phyloP scores from a whole-genome alignment of 2,797 vertebrate species.

The Chanos chanos region DNA sequence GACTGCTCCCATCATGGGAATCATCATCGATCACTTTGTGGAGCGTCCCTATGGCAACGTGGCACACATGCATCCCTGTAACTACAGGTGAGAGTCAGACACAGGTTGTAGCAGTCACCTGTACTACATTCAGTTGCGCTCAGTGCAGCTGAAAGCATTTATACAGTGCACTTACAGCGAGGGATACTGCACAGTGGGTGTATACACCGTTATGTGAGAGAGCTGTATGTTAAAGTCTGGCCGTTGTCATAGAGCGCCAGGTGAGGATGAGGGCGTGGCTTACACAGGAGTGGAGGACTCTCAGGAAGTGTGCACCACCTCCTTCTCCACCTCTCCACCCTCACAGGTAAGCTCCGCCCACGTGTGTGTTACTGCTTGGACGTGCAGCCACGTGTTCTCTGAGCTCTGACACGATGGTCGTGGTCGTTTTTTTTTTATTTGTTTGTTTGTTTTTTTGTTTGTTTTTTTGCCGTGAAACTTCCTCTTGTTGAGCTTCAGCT shows the following conservation, averaged over 20 bases:
- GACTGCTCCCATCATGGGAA: slow-evolving; percentile 96
- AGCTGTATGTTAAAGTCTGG: too few relatives aligned
- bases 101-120: too few relatives aligned
- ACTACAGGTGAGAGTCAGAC: slow-evolving; percentile 77
- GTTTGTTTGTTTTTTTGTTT: background rate
- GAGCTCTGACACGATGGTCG: too few relatives aligned
- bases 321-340: slow-evolving; percentile 97
- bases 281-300: slow-evolving; percentile 91
- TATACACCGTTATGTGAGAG: too few relatives aligned
- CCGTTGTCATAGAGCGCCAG: slow-evolving; percentile 83
- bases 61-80: slow-evolving; percentile 85
- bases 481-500: slow-evolving; percentile 4
- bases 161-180: too few relatives aligned
- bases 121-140: too few relatives aligned
- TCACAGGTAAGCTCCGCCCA: slow-evolving; percentile 90
- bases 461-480: background rate
- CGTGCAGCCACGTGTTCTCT: too few relatives aligned
- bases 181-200: too few relatives aligned
- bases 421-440: too few relatives aligned
- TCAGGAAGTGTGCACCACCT: slow-evolving; percentile 95
- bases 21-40: slow-evolving; percentile 98
- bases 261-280: slow-evolving; percentile 77
- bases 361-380: too few relatives aligned
- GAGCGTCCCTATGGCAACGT: slow-evolving; percentile 86
- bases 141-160: too few relatives aligned